A percentile compares a stretch with the other conserved stretches of the same genome.
phyloP scores from a whole-genome alignment of 37 sponge, comb jelly and placozoan genomes.

The Corticium candelabrum region DNA sequence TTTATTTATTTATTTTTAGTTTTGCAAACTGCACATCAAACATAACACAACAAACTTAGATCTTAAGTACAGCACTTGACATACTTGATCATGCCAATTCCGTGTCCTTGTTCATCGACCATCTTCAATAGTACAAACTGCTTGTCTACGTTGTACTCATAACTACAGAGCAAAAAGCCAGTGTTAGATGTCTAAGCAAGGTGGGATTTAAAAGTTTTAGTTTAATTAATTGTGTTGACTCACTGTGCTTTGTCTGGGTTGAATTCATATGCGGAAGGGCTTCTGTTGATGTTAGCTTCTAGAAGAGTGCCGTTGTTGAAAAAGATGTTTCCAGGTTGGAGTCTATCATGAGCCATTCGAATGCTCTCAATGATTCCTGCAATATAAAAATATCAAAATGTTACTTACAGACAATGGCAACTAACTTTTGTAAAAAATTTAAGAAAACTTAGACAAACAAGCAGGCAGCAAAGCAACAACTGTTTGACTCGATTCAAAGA shows the following conservation, averaged over 20 bases:
- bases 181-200: too few species aligned
- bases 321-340: constrained; percentile 41
- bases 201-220: too few species aligned
- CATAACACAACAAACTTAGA: not conserved
- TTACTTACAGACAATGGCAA: too few species aligned
- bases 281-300: constrained; percentile 72
- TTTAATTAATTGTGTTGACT: constrained; percentile 24
- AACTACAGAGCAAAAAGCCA: too few species aligned
- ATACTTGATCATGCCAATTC: constrained; percentile 77
- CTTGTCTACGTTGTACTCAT: constrained; percentile 58
- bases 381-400: too few species aligned
- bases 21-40: not conserved
- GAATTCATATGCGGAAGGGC: constrained; percentile 70
- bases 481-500: too few species aligned
- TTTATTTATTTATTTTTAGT: not conserved
- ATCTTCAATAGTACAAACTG: constrained; percentile 75
- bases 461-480: too few species aligned
- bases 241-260: constrained; percentile 66
- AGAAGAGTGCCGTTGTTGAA: constrained; percentile 40
- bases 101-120: constrained; percentile 38
- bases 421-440: too few species aligned
- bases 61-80: too few species aligned
- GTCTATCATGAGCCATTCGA: constrained; percentile 48
- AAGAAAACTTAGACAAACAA: too few species aligned
- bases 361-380: constrained; percentile 65